A percentile compares a stretch with the other conserved stretches of the same genome.
These are phyloP conservation scores for Zelleria hepariella DNA, from an alignment of 2,888 invertebrate genomes.

Conservation along the genomic window DNA sequence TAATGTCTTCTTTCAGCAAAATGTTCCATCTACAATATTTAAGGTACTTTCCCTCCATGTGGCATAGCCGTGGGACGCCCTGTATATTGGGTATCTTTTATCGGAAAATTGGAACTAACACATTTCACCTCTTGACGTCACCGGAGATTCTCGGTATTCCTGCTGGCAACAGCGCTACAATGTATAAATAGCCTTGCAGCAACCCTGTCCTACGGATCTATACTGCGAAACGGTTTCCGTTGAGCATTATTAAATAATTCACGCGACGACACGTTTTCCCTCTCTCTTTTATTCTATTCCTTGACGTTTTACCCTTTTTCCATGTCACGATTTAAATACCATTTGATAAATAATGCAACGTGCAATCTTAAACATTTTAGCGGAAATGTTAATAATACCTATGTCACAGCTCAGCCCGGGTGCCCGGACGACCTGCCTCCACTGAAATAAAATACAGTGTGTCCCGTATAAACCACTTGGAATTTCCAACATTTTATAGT, in stretches of 20 bases:
- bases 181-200: neutral
- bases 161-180: neutral
- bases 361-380: slow-evolving; percentile 1
- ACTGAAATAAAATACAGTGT: neutral
- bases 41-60: too few relatives aligned
- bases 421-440: neutral
- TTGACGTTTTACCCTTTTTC: slow-evolving; percentile 58
- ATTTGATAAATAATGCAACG: slow-evolving; percentile 18
- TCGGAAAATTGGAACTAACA: too few relatives aligned
- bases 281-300: slow-evolving; percentile 36
- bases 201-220: neutral
- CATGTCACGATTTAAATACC: slow-evolving; percentile 39
- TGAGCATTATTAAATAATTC: slow-evolving; percentile 18
- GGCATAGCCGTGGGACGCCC: too few relatives aligned
- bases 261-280: slow-evolving; percentile 36
- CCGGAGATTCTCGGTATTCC: neutral
- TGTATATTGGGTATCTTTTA: too few relatives aligned
- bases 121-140: neutral
- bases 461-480: too few relatives aligned
- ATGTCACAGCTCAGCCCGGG: neutral
- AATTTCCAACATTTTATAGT: too few relatives aligned
- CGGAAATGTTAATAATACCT: neutral
- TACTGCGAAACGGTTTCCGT: neutral
- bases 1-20: too few relatives aligned
- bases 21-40: too few relatives aligned